A percentile compares a stretch with the other conserved stretches of the same genome.
phyloP scores from a whole-genome alignment of 2,888 invertebrate species.

The Clanis bilineata region DNA sequence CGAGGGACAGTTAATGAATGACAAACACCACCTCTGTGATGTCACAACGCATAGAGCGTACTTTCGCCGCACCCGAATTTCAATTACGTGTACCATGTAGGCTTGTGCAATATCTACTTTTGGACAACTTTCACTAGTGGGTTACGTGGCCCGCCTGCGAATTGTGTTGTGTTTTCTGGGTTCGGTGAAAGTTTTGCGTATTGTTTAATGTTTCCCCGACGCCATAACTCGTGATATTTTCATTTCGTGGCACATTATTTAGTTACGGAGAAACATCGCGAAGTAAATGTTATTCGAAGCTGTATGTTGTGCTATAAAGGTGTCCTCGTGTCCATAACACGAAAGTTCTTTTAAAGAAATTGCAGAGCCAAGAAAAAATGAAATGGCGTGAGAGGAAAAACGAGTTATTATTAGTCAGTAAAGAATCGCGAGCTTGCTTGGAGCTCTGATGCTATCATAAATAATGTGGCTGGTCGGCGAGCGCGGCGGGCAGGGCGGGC shows the following conservation, averaged over 20 bases:
- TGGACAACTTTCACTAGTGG: slow-evolving; percentile 78
- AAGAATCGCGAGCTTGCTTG: slow-evolving; percentile 76
- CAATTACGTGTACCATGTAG: slow-evolving; percentile 69
- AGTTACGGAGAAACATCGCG: not conserved
- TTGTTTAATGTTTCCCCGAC: slow-evolving; percentile 46
- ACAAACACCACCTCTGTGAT: slow-evolving; percentile 43
- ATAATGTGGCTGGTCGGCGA: slow-evolving; percentile 76
- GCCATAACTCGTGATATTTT: slow-evolving; percentile 19
- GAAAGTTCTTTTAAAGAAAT: slow-evolving; percentile 45
- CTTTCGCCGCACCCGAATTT: slow-evolving; percentile 78
- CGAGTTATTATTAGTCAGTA: slow-evolving; percentile 79
- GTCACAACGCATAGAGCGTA: slow-evolving; percentile 55
- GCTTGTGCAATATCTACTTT: slow-evolving; percentile 79
- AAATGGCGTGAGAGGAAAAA: slow-evolving; percentile 79
- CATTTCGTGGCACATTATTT: not conserved
- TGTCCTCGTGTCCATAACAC: slow-evolving; percentile 13
- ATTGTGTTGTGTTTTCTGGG: slow-evolving; percentile 72
- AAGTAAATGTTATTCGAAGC: not conserved
- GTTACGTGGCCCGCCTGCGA: slow-evolving; percentile 76
- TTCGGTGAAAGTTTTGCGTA: slow-evolving; percentile 74
- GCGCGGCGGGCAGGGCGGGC: slow-evolving; percentile 44
- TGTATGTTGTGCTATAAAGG: not conserved
- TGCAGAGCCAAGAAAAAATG: slow-evolving; percentile 59
- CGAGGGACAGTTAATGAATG: slow-evolving; percentile 35
- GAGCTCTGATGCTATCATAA: slow-evolving; percentile 80